A percentile compares a stretch with the other conserved stretches of the same genome.
Evolutionary conservation across 2,113 vertebrate genomes (phyloP).

Genomic region (Globicephala melas): DNA sequence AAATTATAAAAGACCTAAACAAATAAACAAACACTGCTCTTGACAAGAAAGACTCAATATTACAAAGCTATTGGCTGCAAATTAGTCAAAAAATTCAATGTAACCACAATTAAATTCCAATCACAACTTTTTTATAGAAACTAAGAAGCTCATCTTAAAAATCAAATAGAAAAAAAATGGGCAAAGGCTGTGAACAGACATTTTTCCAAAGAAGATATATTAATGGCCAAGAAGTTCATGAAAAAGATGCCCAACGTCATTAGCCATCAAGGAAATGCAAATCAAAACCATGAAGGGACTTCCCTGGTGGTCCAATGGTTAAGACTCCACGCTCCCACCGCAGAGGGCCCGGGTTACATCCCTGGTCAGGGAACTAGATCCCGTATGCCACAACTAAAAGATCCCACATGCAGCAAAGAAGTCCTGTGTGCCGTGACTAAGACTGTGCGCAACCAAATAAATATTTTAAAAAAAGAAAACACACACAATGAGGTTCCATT

Average conservation of each 20-base stretch:
- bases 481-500: background rate
- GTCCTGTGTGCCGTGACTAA: no score
- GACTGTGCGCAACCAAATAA: no score
- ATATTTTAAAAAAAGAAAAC: no score
- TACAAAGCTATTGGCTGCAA: background rate
- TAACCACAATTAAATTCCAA: background rate
- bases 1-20: background rate
- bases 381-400: no score
- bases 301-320: no score
- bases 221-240: background rate
- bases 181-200: background rate
- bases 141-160: background rate
- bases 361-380: no score
- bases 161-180: background rate
- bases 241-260: background rate
- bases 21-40: background rate
- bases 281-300: background rate
- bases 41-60: background rate
- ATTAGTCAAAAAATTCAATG: background rate
- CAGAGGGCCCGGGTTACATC: no score
- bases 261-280: background rate
- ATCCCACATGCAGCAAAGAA: no score
- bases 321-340: no score
- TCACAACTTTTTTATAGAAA: background rate
- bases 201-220: background rate